Percentiles rank a stretch among this genome's conserved stretches.
These are phyloP conservation scores for Bombus pascuorum DNA, from an alignment of 1,140 invertebrate genomes.

Conservation along the genomic window DNA sequence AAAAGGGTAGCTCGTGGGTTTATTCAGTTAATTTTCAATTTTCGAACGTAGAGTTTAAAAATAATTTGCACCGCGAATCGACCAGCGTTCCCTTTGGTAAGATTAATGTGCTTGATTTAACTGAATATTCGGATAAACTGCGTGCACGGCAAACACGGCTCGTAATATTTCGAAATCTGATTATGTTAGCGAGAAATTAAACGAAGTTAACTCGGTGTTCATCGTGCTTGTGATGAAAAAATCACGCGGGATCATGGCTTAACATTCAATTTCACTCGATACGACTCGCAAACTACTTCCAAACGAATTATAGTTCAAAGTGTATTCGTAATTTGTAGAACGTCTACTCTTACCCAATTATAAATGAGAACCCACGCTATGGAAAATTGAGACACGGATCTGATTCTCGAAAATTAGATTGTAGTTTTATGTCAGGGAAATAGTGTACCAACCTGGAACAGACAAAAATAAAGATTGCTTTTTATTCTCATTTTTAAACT, in stretches of 20 bases:
- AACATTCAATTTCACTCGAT: not conserved
- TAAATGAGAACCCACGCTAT: not conserved
- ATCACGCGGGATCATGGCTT: not conserved
- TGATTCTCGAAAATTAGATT: not conserved
- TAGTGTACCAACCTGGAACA: conserved; percentile 19
- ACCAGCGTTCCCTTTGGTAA: not conserved
- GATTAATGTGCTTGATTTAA: conserved; percentile 27
- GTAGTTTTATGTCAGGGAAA: not conserved
- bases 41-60: not conserved
- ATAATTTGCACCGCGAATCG: conserved; percentile 9
- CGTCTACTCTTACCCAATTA: not conserved
- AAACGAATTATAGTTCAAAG: not conserved
- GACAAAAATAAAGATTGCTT: not conserved
- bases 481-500: not conserved
- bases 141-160: not conserved
- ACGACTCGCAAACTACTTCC: not conserved
- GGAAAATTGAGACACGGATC: not conserved
- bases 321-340: not conserved
- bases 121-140: conserved; percentile 21
- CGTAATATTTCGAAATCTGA: conserved; percentile 11
- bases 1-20: not conserved
- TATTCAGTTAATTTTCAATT: conserved; percentile 1
- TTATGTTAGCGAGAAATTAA: conserved; percentile 19
- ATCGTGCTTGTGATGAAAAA: not conserved
- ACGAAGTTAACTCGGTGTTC: not conserved